Base-by-base conservation (phyloP, 2,888 invertebrate genomes). In the Tholera decimalis region DNA sequence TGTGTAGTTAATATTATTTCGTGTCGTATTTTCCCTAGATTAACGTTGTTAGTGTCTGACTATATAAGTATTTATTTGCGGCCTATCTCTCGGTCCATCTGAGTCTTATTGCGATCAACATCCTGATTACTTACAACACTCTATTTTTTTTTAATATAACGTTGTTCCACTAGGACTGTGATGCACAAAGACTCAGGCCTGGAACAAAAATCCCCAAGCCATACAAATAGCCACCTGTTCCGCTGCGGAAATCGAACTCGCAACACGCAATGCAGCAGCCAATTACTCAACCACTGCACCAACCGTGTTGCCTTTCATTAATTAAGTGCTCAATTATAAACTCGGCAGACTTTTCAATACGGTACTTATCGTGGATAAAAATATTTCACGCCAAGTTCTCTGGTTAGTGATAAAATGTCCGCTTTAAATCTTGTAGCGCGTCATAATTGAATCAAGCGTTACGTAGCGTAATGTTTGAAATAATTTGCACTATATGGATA, bases 1-100 rank as follows among this genome's bases (percentile, higher is more conserved):
- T 62, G 49, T 22, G 44, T 68, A 59, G 70, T 73, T 63, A 64
- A 71, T 69, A 46, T 59, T 43, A 22, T 53, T 55, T 24, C n/a
- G 22, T 49, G 30, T 51, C 11, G 43, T 4, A 13, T 20, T 33
- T 28, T 26, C 30, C 24, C 8, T 41, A 18, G 3, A 41, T 2
- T 1, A 8, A 8, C 20, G 5, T 20, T 20, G 9, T 41, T 11
- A 41, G 4, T 22, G 41, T 4, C 11, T 4, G 0, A n/a, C n/a
- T n/a, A n/a, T n/a, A n/a, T n/a, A 2, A 15, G 9, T 46, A 6
- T 46, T 47, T 5, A 6, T 47, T 18, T 47, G 5, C 3, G 9
- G 18, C 46, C 28, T 18, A 5, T 26, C 9, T 28, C 11, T 26
- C 26, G n/a, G 3, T 46, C 7, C 18, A 1, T 46, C 8, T n/a